phyloP scores from a whole-genome alignment of 2,113 vertebrate genomes.

The Pluvialis apricaria region DNA sequence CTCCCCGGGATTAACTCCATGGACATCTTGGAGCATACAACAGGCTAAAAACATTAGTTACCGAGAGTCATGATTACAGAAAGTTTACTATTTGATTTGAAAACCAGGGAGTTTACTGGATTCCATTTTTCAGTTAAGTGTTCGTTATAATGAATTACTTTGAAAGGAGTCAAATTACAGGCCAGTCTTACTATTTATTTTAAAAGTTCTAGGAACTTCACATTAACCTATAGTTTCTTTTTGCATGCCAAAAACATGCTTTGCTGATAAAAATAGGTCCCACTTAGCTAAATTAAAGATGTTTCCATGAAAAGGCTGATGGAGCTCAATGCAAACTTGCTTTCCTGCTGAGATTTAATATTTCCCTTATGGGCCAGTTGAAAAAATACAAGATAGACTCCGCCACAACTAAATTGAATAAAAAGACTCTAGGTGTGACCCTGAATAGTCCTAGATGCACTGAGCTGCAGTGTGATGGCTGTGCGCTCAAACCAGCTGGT shows the following conservation, averaged over 20 bases:
- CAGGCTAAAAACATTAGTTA: background rate
- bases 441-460: fast-evolving
- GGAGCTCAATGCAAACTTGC: background rate
- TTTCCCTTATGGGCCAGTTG: background rate
- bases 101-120: background rate
- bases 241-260: background rate
- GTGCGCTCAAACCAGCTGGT: background rate
- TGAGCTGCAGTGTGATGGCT: background rate
- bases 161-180: background rate
- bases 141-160: background rate
- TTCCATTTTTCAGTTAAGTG: background rate
- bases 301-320: background rate
- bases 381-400: background rate
- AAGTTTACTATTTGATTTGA: background rate
- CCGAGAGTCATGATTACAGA: background rate
- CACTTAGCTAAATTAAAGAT: background rate
- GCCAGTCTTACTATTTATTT: background rate
- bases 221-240: background rate
- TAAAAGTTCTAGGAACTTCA: background rate
- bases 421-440: background rate
- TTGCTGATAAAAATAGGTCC: background rate
- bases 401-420: background rate
- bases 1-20: background rate
- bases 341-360: background rate
- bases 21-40: background rate